Evolutionary conservation across 2,888 invertebrate species (phyloP).

Genomic region (Nomada ruficornis): DNA sequence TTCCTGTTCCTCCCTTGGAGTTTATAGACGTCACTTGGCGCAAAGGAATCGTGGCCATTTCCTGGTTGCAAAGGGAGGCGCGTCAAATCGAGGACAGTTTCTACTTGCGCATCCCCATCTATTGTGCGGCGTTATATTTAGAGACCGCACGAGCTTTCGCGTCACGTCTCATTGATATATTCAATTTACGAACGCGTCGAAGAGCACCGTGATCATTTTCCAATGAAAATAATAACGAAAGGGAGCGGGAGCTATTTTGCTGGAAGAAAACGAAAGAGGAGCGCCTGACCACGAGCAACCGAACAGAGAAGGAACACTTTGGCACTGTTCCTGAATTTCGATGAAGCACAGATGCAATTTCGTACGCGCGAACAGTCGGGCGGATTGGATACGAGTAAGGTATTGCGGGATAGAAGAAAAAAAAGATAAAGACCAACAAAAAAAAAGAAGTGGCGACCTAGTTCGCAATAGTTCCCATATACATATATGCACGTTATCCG

Average conservation of each 20-base stretch:
- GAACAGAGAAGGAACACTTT: conserved; percentile 42
- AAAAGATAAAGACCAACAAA: conserved; percentile 33
- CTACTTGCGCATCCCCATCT: neutral
- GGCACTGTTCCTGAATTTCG: conserved; percentile 64
- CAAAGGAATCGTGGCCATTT: conserved; percentile 68
- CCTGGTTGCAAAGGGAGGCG: conserved; percentile 75
- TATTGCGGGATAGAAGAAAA: conserved; percentile 47
- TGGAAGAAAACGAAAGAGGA: neutral
- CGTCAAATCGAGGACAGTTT: conserved; percentile 67
- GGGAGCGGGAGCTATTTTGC: neutral
- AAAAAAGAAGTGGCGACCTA: conserved; percentile 64
- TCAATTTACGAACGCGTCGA: neutral
- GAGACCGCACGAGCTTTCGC: conserved; percentile 2
- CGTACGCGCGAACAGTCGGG: conserved; percentile 45
- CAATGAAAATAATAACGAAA: neutral
- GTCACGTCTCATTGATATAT: neutral
- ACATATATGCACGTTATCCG: conserved; percentile 28
- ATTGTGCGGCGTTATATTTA: neutral
- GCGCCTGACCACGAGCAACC: conserved; percentile 6
- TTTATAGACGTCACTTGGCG: conserved; percentile 71
- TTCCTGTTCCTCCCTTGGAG: conserved; percentile 48
- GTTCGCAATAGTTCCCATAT: conserved; percentile 64
- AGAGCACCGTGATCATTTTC: neutral
- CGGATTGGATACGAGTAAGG: conserved; percentile 56
- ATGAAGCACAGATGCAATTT: conserved; percentile 70